phyloP scores from a whole-genome alignment of 2,888 invertebrate genomes.

The Crioceris asparagi region DNA sequence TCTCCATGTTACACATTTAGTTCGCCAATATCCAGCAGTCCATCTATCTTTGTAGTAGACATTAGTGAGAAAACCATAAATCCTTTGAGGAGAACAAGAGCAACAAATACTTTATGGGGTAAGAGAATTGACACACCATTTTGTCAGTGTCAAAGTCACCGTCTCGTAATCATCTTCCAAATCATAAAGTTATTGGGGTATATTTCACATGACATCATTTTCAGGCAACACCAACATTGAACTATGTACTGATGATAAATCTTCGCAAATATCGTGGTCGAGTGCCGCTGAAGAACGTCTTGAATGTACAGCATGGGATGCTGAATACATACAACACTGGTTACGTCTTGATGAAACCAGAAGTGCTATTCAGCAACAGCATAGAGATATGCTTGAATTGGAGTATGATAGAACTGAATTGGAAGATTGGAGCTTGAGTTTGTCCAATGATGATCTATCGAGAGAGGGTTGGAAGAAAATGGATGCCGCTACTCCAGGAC shows the following conservation, averaged over 20 bases:
- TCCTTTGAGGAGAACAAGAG: slow-evolving; percentile 48
- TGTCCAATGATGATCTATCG: slow-evolving; percentile 62
- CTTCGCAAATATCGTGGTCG: slow-evolving; percentile 44
- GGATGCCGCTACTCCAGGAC: slow-evolving; percentile 43
- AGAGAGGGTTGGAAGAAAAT: slow-evolving; percentile 36
- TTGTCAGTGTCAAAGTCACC: too few species aligned
- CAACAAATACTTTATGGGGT: slow-evolving; percentile 38
- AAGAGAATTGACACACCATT: too few species aligned
- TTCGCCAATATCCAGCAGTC: slow-evolving; percentile 49
- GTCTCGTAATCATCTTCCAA: too few species aligned
- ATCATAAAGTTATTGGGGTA: too few species aligned
- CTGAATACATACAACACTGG: slow-evolving; percentile 68
- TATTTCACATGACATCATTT: too few species aligned
- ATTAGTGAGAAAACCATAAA: slow-evolving; percentile 45
- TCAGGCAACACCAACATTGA: slow-evolving; percentile 30
- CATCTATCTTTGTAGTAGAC: slow-evolving; percentile 50
- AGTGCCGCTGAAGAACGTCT: slow-evolving; percentile 48
- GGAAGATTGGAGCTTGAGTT: slow-evolving; percentile 68
- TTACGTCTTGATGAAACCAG: slow-evolving; percentile 61
- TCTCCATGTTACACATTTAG: slow-evolving; percentile 45
- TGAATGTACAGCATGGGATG: slow-evolving; percentile 53
- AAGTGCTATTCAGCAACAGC: slow-evolving; percentile 56
- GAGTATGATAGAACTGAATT: slow-evolving; percentile 67
- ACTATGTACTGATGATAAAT: slow-evolving; percentile 25
- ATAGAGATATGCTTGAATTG: slow-evolving; percentile 56